Conservation (phyloP, 2,113 vertebrate species). For the Anthoscopus minutus region DNA sequence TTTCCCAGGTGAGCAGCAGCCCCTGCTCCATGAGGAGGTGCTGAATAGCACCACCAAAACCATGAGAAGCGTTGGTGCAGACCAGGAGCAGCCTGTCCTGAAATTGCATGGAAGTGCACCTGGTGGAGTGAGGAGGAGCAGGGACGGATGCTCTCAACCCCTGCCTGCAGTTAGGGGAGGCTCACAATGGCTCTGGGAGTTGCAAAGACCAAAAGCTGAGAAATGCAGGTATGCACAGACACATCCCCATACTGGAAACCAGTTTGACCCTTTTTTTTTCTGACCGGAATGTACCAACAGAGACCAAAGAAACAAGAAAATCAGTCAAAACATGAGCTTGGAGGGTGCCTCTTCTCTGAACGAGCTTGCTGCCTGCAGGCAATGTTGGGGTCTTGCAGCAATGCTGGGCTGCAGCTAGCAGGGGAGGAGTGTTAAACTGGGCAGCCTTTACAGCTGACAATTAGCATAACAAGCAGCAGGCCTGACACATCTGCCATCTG, state of each 20-base stretch:
- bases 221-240: fast-evolving
- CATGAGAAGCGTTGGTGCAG: fast-evolving
- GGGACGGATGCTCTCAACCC: background rate
- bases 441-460: background rate
- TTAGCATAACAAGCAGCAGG: background rate
- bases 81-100: background rate
- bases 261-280: fast-evolving
- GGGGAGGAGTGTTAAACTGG: background rate
- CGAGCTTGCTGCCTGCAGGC: background rate
- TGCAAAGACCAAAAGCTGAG: background rate
- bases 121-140: background rate
- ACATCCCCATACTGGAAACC: background rate
- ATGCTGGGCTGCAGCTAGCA: background rate
- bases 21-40: fast-evolving
- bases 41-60: background rate
- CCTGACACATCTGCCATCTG: slow-evolving; percentile 15
- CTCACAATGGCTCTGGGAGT: no score
- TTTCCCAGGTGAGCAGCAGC: background rate
- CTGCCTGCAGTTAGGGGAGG: no score
- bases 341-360: background rate
- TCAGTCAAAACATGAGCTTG: fast-evolving
- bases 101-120: fast-evolving
- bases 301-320: background rate
- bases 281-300: background rate
- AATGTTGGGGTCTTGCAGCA: background rate